Evolutionary conservation across 2,797 vertebrate genomes (phyloP).

Genomic region (Coregonus ussuriensis): DNA sequence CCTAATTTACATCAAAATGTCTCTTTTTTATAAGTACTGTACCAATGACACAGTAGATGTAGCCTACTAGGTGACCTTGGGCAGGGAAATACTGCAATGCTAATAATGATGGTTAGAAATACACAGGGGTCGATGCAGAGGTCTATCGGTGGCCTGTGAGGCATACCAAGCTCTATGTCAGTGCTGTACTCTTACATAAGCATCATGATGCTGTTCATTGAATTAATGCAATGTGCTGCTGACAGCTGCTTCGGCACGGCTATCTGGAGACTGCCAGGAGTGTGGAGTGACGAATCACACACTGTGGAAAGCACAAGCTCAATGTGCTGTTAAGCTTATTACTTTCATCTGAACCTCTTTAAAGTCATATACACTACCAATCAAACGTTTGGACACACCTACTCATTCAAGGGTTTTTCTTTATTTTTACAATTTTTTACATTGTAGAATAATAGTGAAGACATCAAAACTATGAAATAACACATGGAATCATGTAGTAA

Average conservation of each 20-base stretch:
- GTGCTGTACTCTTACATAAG: conserved; percentile 20
- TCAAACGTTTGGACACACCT: too few species aligned
- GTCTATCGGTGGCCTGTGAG: conserved; percentile 5
- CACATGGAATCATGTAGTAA: too few species aligned
- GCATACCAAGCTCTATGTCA: conserved; percentile 5
- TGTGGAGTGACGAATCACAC: conserved; percentile 3
- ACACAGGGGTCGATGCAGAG: conserved; percentile 3
- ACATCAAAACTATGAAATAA: too few species aligned
- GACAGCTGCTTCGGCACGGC: conserved; percentile 18
- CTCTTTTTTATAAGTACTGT: background rate
- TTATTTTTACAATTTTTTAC: too few species aligned
- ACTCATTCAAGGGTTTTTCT: too few species aligned
- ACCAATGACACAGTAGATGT: background rate
- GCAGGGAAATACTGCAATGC: conserved; percentile 3
- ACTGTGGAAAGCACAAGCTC: background rate
- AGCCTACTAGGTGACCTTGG: conserved; percentile 49
- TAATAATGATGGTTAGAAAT: conserved; percentile 9
- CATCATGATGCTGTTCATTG: background rate
- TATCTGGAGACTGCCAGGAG: background rate
- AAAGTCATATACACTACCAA: too few species aligned
- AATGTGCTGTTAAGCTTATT: conserved; percentile 3
- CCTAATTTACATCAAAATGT: background rate
- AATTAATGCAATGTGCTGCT: conserved; percentile 7
- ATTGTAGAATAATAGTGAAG: too few species aligned
- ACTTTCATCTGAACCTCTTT: background rate